Evolutionary conservation across 2,888 invertebrate species (phyloP).

Genomic region (Creontiades dilutus): DNA sequence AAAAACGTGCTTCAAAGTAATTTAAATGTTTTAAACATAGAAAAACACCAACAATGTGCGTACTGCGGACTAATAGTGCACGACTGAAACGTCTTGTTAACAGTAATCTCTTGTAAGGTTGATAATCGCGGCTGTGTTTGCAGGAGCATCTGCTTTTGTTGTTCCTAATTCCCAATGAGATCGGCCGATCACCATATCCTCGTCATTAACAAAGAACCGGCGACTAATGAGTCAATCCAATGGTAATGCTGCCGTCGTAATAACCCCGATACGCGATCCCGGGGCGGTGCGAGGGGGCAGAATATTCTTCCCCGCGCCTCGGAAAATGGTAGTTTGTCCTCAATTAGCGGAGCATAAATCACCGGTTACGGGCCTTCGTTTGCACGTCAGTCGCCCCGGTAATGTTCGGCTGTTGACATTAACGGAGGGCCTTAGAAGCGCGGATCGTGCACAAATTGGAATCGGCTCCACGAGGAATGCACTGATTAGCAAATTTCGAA

Average conservation of each 20-base stretch:
- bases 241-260: not conserved
- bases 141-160: no score
- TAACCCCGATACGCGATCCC: not conserved
- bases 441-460: slow-evolving; percentile 15
- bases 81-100: no score
- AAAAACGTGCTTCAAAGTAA: no score
- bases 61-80: no score
- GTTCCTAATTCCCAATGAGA: no score
- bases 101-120: no score
- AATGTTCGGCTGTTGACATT: slow-evolving; percentile 5
- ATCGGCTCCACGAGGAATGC: not conserved
- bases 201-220: no score
- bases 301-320: not conserved
- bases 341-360: slow-evolving; percentile 60
- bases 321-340: slow-evolving; percentile 33
- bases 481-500: not conserved
- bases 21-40: no score
- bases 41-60: no score
- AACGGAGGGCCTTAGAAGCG: not conserved
- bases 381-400: slow-evolving; percentile 11
- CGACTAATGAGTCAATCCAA: slow-evolving; percentile 19
- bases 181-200: no score
- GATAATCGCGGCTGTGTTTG: no score
- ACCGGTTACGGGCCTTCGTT: slow-evolving; percentile 22
- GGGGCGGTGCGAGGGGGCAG: not conserved